Percentiles rank a stretch among this genome's conserved stretches.
These are phyloP conservation scores for Rhizomys pruinosus DNA, from an alignment of 2,113 vertebrate genomes.

Conservation along the genomic window DNA sequence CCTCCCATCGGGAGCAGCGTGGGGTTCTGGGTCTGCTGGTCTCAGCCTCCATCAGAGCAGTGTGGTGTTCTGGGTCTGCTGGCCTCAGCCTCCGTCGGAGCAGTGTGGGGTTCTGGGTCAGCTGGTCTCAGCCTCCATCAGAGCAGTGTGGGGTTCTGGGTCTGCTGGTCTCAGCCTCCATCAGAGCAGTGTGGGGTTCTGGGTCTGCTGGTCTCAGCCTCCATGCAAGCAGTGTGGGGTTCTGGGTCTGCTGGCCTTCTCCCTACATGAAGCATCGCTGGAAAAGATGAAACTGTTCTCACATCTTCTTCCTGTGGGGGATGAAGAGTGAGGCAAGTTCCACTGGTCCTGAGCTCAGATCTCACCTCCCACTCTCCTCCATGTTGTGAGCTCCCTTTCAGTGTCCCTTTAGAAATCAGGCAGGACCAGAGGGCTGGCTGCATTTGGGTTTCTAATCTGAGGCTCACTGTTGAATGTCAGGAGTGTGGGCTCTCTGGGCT, in stretches of 20 bases:
- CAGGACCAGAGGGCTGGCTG: conserved; percentile 8
- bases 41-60: too few relatives aligned
- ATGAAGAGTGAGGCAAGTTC: not conserved
- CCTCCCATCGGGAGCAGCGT: too few relatives aligned
- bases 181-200: not conserved
- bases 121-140: too few relatives aligned
- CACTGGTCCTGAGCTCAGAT: not conserved
- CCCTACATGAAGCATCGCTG: accelerated
- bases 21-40: not conserved
- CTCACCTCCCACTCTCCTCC: not conserved
- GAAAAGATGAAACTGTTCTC: conserved; percentile 52
- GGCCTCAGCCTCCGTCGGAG: too few relatives aligned
- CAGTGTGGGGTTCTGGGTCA: not conserved
- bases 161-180: not conserved
- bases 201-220: not conserved
- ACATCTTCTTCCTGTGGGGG: conserved; percentile 1
- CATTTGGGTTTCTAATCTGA: conserved; percentile 30
- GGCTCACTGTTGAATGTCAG: not conserved
- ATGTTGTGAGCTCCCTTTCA: not conserved
- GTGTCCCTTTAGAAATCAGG: not conserved
- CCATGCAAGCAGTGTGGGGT: not conserved
- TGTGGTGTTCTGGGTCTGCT: not conserved
- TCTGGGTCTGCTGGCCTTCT: not conserved
- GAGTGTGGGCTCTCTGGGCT: not conserved
- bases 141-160: not conserved